phyloP scores from a whole-genome alignment of 2,888 invertebrate species.

The Drosophila affinis region DNA sequence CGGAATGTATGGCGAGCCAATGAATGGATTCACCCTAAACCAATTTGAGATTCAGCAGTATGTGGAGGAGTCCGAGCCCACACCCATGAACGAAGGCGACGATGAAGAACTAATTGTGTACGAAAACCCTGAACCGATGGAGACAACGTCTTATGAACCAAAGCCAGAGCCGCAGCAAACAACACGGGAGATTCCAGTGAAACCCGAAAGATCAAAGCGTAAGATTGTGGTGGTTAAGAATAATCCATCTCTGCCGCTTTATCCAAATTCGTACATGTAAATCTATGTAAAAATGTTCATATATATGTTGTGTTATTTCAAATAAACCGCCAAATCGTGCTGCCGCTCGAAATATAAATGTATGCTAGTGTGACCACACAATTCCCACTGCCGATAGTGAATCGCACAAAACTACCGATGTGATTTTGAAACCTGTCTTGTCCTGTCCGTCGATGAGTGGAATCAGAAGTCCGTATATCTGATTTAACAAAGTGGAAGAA shows the following conservation, averaged over 20 bases:
- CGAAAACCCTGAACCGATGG: not conserved
- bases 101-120: conserved; percentile 43
- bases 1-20: conserved; percentile 9
- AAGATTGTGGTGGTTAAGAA: conserved; percentile 67
- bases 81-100: conserved; percentile 1
- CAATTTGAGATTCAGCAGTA: conserved; percentile 29
- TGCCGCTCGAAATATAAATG: too few species aligned
- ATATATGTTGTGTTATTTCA: not conserved
- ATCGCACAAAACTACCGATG: not conserved
- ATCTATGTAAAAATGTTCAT: not conserved
- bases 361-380: too few species aligned
- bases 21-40: conserved; percentile 21
- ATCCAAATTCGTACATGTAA: conserved; percentile 41
- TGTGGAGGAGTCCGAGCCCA: conserved; percentile 22
- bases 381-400: too few species aligned
- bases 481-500: not conserved
- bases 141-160: conserved; percentile 13
- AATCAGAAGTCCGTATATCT: not conserved
- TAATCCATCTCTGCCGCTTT: conserved; percentile 52
- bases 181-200: not conserved
- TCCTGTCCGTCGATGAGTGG: not conserved
- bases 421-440: not conserved
- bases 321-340: conserved; percentile 1
- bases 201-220: not conserved
- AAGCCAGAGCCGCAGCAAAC: not conserved